Conservation (phyloP, 2,113 vertebrate species). For the Girardinichthys multiradiatus region DNA sequence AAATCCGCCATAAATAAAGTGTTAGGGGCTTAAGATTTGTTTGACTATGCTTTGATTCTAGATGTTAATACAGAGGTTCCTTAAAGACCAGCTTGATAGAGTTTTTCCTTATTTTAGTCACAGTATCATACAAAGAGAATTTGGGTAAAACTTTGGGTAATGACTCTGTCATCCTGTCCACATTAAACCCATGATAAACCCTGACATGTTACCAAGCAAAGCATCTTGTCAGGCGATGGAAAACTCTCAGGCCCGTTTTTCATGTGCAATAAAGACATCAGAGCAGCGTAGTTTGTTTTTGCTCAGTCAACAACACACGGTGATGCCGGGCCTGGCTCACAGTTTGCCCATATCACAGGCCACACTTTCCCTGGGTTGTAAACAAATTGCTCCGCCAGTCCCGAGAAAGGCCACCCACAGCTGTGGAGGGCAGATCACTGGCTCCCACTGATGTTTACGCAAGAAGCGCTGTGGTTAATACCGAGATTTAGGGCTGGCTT, state of each 20-base stretch:
- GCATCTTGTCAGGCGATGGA: slow-evolving; percentile 32
- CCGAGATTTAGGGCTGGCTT: neutral
- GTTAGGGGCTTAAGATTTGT: neutral
- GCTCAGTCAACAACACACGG: slow-evolving; percentile 21
- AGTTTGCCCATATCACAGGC: slow-evolving; percentile 2
- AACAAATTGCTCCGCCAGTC: slow-evolving; percentile 47
- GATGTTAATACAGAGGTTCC: neutral
- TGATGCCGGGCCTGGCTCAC: slow-evolving; percentile 34
- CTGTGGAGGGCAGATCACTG: slow-evolving; percentile 23
- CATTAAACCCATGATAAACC: slow-evolving; percentile 50
- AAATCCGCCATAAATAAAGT: neutral
- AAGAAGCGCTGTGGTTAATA: slow-evolving; percentile 25
- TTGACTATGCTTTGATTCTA: neutral
- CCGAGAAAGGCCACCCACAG: slow-evolving; percentile 41
- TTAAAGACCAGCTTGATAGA: neutral
- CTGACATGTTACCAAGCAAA: slow-evolving; percentile 31
- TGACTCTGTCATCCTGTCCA: slow-evolving; percentile 22
- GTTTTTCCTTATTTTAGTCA: neutral
- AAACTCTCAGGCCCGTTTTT: slow-evolving; percentile 20
- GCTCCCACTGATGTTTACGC: slow-evolving; percentile 32
- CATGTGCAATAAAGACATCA: slow-evolving; percentile 38
- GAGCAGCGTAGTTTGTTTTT: slow-evolving; percentile 28
- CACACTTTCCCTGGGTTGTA: slow-evolving; percentile 44
- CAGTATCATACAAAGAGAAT: slow-evolving; percentile 10
- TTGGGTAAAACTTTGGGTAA: neutral